A percentile compares a stretch with the other conserved stretches of the same genome.
Conservation (phyloP, 1,140 invertebrate species). For the Drosophila cardini region DNA sequence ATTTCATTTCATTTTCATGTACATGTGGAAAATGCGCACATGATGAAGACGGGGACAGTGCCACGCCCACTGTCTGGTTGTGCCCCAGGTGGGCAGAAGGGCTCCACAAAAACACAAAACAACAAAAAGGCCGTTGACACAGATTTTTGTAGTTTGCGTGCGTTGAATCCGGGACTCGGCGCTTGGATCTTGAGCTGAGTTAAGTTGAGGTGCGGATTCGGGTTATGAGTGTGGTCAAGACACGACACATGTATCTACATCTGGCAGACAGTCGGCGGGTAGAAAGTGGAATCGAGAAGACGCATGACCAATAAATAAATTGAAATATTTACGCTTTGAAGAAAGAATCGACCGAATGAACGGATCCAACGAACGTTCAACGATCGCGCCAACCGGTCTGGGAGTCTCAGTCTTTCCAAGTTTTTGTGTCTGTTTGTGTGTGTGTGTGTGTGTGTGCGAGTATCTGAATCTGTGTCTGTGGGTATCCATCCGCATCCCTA, state of each 20-base stretch:
- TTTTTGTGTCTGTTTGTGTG: constrained; percentile 42
- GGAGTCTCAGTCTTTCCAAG: constrained; percentile 31
- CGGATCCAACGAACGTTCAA: constrained; percentile 19
- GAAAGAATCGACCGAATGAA: constrained; percentile 56
- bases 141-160: constrained; percentile 67
- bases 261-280: constrained; percentile 41
- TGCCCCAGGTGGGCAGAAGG: constrained; percentile 38
- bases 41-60: constrained; percentile 25
- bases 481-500: constrained; percentile 63
- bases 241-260: constrained; percentile 71
- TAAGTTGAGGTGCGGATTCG: background rate
- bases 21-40: constrained; percentile 64
- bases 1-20: constrained; percentile 76
- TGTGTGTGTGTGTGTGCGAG: background rate
- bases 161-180: constrained; percentile 35
- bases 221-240: constrained; percentile 52
- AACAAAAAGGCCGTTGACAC: constrained; percentile 70
- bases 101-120: constrained; percentile 3
- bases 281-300: constrained; percentile 52
- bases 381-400: constrained; percentile 52
- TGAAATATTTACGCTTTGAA: constrained; percentile 75
- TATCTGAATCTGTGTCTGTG: constrained; percentile 44
- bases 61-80: constrained; percentile 60
- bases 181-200: constrained; percentile 28
- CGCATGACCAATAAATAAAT: constrained; percentile 80